A percentile compares a stretch with the other conserved stretches of the same genome.
These are phyloP conservation scores for Gymnoscelis rufifasciata DNA, from an alignment of 2,888 invertebrate species.

Conservation along the genomic window DNA sequence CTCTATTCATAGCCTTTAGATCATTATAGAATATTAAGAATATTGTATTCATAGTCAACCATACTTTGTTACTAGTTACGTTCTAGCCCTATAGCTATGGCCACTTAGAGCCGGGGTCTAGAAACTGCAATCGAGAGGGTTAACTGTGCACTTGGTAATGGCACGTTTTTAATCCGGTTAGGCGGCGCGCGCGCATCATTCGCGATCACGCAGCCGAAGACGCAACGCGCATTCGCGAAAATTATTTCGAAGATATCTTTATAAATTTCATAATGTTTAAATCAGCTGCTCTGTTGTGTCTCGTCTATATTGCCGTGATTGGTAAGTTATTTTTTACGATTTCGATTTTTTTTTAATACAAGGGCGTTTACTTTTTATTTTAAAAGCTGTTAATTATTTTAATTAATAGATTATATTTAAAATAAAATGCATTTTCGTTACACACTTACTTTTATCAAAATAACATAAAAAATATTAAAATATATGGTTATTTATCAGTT, in stretches of 20 bases:
- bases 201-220: conserved; percentile 50
- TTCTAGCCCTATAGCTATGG: background rate
- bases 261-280: conserved; percentile 53
- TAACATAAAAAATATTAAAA: no score
- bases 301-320: conserved; percentile 57
- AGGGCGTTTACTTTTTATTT: background rate
- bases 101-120: background rate
- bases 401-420: no score
- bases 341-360: background rate
- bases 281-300: conserved; percentile 56
- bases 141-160: conserved; percentile 41
- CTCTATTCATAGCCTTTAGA: no score
- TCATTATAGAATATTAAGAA: no score
- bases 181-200: conserved; percentile 60
- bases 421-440: no score
- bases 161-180: conserved; percentile 63
- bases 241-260: conserved; percentile 22
- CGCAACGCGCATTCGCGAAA: conserved; percentile 44
- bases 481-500: no score
- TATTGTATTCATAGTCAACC: no score
- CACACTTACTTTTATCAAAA: no score
- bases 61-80: background rate
- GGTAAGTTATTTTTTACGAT: conserved; percentile 49
- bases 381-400: no score
- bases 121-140: conserved; percentile 29